Base-by-base conservation (phyloP, 2,797 vertebrate species). In the Anas bahamensis region DNA sequence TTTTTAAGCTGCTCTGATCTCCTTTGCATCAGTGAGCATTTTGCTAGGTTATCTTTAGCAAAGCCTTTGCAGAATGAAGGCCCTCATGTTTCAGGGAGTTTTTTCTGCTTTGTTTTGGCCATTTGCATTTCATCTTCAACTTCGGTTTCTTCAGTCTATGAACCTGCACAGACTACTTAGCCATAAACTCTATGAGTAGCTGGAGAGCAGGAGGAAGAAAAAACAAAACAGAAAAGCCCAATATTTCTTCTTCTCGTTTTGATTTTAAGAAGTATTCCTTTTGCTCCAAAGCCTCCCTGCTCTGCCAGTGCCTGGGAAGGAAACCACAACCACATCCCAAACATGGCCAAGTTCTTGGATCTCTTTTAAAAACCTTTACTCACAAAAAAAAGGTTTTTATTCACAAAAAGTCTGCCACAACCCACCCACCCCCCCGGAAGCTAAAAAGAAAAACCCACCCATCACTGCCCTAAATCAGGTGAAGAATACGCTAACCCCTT, bases 81-180 rank as follows among this genome's bases (percentile, higher is more conserved):
- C 81, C 93, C 80, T 86, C 74, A 48, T 35, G 55, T 89, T 83
- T 85, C 83, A 73, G 56, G 74, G 81, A 90, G 76, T 91, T 86
- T 87, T 95, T 84, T 65, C 96, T 90, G 72, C 74, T 96, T 90
- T 65, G 46, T 96, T 97, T 97, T 95, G 96, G 91, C 94, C 97
- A 80, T 96, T 95, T 93, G 57, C 82, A 73, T 95, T 95, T 91
- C 1, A 1, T 95, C 92, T 91, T 83, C 95, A 96, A 61, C 84
- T 94, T 94, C 90, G 70, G 69, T 95, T 96, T 98, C 95, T 96
- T 97, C 96, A 94, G 98, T 98, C 98, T 98, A 98, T 98, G 98
- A 98, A 98, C 98, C 98, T 96, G 98, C 98, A 98, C 98, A 98
- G 98, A 98, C 98, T 97, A 97, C 90, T 95, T 94, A 94, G 85